Conservation (phyloP, 2,113 vertebrate genomes). For the Mus musculus region GRCm39 chr7:46549001-46549500, state of each 20-base stretch:
- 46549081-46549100: not conserved
- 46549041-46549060: not conserved
- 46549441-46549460: not conserved
- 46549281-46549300: not conserved
- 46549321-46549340: not conserved
- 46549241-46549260: not conserved
- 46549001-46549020: conserved; percentile 14
- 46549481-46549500: not conserved
- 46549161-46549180: not conserved
- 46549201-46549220: not conserved
- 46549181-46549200: not conserved
- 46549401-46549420: not conserved
- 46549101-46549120: not conserved
- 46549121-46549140: not conserved
- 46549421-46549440: not conserved
- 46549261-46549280: not conserved
- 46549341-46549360: not conserved
- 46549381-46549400: not conserved
- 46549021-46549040: conserved; percentile 15
- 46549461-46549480: not conserved
- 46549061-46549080: not conserved
- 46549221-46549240: not conserved
- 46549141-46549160: not conserved
- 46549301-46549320: not conserved
- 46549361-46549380: not conserved